A percentile compares a stretch with the other conserved stretches of the same genome.
Evolutionary conservation across 2,888 invertebrate genomes (phyloP).

Genomic region (Smittia sp.): DNA sequence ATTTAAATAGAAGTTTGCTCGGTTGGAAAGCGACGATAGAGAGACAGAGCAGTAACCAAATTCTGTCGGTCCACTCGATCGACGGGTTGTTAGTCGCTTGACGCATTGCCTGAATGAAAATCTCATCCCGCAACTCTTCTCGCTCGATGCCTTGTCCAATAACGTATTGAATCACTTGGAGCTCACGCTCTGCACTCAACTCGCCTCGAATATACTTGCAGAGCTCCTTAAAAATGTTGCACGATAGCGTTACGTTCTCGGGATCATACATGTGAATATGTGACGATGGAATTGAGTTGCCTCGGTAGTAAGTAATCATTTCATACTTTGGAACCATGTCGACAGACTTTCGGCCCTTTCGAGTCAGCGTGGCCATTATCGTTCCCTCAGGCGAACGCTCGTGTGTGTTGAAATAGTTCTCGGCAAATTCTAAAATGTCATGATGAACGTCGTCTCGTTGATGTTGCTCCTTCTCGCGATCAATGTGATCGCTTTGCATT

Average conservation of each 20-base stretch:
- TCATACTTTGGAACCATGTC: constrained; percentile 85
- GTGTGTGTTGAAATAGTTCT: constrained; percentile 87
- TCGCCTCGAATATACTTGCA: constrained; percentile 89
- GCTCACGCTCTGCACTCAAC: constrained; percentile 77
- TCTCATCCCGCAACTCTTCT: constrained; percentile 89
- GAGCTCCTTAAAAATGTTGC: constrained; percentile 87
- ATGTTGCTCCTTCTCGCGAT: constrained; percentile 50
- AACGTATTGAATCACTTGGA: constrained; percentile 77
- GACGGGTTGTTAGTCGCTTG: constrained; percentile 88
- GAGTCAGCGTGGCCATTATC: constrained; percentile 79
- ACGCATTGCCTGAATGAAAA: constrained; percentile 82
- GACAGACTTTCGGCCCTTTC: constrained; percentile 70
- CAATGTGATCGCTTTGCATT: constrained; percentile 56
- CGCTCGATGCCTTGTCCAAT: constrained; percentile 85
- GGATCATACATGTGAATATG: constrained; percentile 95
- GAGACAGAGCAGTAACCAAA: constrained; percentile 86
- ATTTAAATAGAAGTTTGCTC: constrained; percentile 54
- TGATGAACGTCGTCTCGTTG: constrained; percentile 63
- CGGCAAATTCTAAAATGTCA: constrained; percentile 91
- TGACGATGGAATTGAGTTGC: constrained; percentile 84
- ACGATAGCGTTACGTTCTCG: constrained; percentile 86
- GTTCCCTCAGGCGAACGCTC: constrained; percentile 83
- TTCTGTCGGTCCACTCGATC: constrained; percentile 75
- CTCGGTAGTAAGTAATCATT: constrained; percentile 87
- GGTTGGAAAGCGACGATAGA: constrained; percentile 92